Evolutionary conservation across 2,113 vertebrate genomes (phyloP).

Genomic region (Pluvianellus socialis): DNA sequence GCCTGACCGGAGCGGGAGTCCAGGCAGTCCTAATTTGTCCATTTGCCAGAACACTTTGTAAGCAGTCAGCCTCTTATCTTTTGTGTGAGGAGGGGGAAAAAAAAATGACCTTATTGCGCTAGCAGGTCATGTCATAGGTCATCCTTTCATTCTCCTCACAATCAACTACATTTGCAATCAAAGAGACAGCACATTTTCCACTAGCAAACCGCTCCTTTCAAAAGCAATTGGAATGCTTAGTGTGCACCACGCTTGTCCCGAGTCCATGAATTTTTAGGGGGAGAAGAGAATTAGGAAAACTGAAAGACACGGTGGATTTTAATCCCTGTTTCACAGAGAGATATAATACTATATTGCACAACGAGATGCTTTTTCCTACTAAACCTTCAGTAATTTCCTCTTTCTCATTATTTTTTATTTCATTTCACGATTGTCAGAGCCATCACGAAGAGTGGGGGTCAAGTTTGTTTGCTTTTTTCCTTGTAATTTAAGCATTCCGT

Average conservation of each 20-base stretch:
- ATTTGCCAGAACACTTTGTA: conserved; percentile 73
- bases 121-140: conserved; percentile 69
- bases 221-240: conserved; percentile 50
- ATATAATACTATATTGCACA: background rate
- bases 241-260: background rate
- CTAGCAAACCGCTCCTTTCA: conserved; percentile 32
- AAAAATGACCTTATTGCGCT: conserved; percentile 51
- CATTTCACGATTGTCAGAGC: background rate
- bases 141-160: conserved; percentile 69
- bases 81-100: conserved; percentile 6
- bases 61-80: conserved; percentile 71
- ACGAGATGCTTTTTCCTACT: background rate
- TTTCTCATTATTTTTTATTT: background rate
- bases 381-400: background rate
- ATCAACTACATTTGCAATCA: conserved; percentile 67
- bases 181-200: conserved; percentile 64
- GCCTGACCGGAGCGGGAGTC: conserved; percentile 3
- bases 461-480: conserved; percentile 69
- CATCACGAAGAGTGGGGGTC: conserved; percentile 18
- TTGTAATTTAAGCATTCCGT: conserved; percentile 63
- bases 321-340: background rate
- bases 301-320: background rate
- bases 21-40: conserved; percentile 68
- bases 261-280: conserved; percentile 19
- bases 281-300: background rate